These are phyloP conservation scores for Alfaro cultratus DNA, from an alignment of 2,797 vertebrate genomes.

Conservation along the genomic window DNA sequence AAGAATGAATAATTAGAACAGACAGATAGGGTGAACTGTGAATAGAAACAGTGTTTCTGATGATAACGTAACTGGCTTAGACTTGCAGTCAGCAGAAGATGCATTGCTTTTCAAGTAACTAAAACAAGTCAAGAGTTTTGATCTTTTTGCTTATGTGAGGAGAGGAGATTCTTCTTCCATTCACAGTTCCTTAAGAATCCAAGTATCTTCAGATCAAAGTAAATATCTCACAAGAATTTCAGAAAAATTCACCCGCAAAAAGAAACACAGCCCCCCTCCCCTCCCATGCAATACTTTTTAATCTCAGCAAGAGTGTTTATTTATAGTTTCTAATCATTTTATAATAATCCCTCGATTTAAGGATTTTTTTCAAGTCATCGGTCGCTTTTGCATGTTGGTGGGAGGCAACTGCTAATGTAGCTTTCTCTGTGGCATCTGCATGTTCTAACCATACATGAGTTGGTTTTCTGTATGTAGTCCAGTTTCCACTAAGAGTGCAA, in stretches of 20 bases:
- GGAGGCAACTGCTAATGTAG: background rate
- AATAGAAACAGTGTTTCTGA: conserved; percentile 2
- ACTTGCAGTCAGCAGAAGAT: background rate
- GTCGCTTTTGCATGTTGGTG: background rate
- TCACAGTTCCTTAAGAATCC: background rate
- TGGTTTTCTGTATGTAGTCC: background rate
- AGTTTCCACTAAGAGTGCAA: background rate
- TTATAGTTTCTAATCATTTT: background rate
- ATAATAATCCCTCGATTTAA: background rate
- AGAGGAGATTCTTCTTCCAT: background rate
- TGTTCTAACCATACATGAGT: background rate
- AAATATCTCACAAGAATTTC: background rate
- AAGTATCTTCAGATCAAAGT: background rate
- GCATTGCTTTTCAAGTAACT: background rate
- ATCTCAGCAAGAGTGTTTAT: background rate
- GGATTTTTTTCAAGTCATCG: background rate
- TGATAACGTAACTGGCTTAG: background rate
- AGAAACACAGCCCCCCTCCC: background rate
- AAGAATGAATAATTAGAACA: conserved; percentile 4
- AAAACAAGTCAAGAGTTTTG: background rate
- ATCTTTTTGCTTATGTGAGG: background rate
- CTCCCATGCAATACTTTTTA: background rate
- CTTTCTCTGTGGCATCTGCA: background rate
- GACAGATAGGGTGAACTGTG: background rate
- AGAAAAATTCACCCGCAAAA: background rate